Evolutionary conservation across 2,113 vertebrate species (phyloP).

Genomic region (Hucho hucho): DNA sequence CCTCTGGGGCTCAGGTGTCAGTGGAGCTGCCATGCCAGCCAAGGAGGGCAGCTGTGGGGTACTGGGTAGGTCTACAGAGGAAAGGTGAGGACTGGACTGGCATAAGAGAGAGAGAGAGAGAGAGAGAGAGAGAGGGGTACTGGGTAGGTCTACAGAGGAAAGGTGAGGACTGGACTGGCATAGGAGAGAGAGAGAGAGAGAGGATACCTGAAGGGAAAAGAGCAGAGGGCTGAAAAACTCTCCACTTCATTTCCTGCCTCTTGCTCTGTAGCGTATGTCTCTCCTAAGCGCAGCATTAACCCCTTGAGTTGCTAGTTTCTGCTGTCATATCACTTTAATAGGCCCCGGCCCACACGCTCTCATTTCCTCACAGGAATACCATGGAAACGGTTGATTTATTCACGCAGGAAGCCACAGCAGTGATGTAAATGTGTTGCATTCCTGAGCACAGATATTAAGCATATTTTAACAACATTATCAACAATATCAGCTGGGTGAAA

Average conservation of each 20-base stretch:
- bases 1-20: slow-evolving; percentile 54
- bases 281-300: background rate
- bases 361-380: slow-evolving; percentile 16
- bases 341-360: slow-evolving; percentile 19
- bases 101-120: background rate
- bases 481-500: no score
- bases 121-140: background rate
- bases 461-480: background rate
- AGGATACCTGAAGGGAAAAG: background rate
- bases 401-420: background rate
- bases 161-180: background rate
- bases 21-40: slow-evolving; percentile 2
- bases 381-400: slow-evolving; percentile 27
- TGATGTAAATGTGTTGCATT: background rate
- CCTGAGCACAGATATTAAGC: background rate
- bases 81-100: background rate
- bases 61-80: background rate
- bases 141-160: background rate
- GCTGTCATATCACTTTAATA: slow-evolving; percentile 32
- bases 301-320: background rate
- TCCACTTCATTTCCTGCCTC: background rate
- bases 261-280: background rate
- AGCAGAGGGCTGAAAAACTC: background rate
- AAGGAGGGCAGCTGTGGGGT: slow-evolving; percentile 26
- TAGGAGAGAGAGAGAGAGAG: background rate